Evolutionary conservation across 2,888 invertebrate genomes (phyloP), one percentile per base, ranked within the genome.

Genomic region (Amitus sp.): DNA sequence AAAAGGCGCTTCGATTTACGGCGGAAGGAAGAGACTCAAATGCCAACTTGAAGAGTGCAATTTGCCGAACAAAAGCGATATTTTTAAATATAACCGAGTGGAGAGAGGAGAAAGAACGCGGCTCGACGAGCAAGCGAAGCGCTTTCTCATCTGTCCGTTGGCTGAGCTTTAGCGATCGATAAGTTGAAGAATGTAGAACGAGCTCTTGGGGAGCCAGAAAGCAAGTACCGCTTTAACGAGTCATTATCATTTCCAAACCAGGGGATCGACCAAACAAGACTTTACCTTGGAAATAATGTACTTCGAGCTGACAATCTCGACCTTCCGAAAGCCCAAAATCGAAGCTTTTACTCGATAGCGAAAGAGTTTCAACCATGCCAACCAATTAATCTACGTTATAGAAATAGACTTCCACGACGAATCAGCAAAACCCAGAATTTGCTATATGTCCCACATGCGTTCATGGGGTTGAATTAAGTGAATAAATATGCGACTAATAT

Each of bases 401-500:
- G 30, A 30, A 30, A n/a, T 10, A 47, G 51, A 27, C 4, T 23
- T 23, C 13, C n/a, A 47, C 34, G 12, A 49, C 5, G 42, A 57
- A 57, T 28, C 48, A 62, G 43, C 17, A 42, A 62, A 58, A 54
- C 28, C 27, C 13, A 45, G 28, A 47, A 62, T 54, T 47, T 12
- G 54, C 55, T 39, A 39, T 13, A 27, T 49, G 47, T 55, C 45
- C 39, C 43, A 23, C 59, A 49, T 59, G 63, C 46, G 42, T 62
- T 49, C 47, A 59, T 55, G 55, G 42, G 42, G 55, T 52, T 48
- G 45, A 46, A 43, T 55, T n/a, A n/a, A n/a, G 47, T 51, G 51
- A 63, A 63, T 58, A 63, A 51, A 55, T 63, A 59, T 39, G 55
- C 59, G 55, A 59, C 52, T 63, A 62, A 18, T 48, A 51, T 13